Evolutionary conservation across 2,113 vertebrate genomes (phyloP).

Genomic region (Jaculus jaculus): DNA sequence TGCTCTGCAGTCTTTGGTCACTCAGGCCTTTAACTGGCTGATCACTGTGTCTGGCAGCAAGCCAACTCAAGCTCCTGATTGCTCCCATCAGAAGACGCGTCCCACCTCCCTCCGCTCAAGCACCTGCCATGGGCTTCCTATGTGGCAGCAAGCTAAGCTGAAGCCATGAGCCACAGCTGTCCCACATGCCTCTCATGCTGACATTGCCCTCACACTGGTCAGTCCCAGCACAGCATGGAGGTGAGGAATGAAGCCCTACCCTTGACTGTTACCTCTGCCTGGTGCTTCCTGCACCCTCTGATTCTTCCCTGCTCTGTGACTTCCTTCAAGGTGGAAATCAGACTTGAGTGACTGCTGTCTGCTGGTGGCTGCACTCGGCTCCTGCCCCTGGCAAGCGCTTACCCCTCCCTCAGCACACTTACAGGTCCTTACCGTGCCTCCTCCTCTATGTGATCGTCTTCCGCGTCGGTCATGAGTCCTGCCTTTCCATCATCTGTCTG

Average conservation of each 20-base stretch:
- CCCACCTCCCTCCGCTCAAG: background rate
- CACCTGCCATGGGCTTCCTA: background rate
- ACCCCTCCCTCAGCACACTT: background rate
- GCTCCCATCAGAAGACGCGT: background rate
- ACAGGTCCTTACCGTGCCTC: fast-evolving
- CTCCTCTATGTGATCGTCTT: background rate
- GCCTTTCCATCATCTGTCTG: background rate
- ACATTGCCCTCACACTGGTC: background rate
- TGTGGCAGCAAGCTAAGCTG: background rate
- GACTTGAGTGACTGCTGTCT: background rate
- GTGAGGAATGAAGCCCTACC: background rate
- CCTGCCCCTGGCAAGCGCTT: background rate
- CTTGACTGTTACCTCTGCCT: background rate
- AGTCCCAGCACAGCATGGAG: background rate
- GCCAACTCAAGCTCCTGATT: background rate
- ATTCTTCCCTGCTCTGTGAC: background rate
- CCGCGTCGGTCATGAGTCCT: background rate
- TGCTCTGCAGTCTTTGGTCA: background rate
- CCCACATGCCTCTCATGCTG: background rate
- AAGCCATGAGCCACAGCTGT: background rate
- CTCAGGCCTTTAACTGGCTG: background rate
- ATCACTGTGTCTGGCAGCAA: background rate
- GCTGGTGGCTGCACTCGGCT: fast-evolving
- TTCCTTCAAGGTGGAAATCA: background rate
- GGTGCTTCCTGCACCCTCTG: background rate